Percentiles rank a stretch among this genome's conserved stretches.
These are phyloP conservation scores for Urechis unicinctus DNA, from an alignment of 2,888 invertebrate species.

Conservation along the genomic window DNA sequence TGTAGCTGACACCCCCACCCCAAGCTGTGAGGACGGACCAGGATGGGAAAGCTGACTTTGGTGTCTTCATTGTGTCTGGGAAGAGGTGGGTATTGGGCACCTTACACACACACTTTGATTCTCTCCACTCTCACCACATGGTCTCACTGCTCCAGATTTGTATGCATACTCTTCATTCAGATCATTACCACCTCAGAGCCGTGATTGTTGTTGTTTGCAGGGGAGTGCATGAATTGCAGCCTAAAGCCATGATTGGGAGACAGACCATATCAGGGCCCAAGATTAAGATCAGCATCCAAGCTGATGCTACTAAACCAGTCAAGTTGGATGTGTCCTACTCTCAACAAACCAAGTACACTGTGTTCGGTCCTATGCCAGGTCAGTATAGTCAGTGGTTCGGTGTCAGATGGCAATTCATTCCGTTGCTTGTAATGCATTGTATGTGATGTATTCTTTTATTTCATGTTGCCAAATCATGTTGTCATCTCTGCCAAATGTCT, in stretches of 20 bases:
- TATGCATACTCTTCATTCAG: too few species aligned
- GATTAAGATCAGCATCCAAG: constrained; percentile 36
- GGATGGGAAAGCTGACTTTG: constrained; percentile 42
- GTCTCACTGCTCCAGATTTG: too few species aligned
- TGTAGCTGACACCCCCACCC: constrained; percentile 34
- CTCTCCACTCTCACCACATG: too few species aligned
- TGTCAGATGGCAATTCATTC: too few species aligned
- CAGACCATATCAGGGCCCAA: constrained; percentile 34
- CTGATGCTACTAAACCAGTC: constrained; percentile 38
- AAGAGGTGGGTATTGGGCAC: constrained; percentile 27
- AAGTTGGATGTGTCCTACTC: constrained; percentile 35
- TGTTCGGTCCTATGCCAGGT: neutral
- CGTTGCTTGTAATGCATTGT: too few species aligned
- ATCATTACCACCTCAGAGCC: too few species aligned
- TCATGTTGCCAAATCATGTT: too few species aligned
- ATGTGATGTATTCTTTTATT: neutral
- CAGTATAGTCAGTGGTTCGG: too few species aligned
- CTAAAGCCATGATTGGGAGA: constrained; percentile 36
- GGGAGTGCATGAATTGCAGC: constrained; percentile 43
- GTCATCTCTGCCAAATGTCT: too few species aligned
- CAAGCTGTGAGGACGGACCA: constrained; percentile 35
- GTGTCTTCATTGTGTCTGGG: constrained; percentile 33
- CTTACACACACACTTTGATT: too few species aligned
- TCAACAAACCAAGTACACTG: constrained; percentile 19
- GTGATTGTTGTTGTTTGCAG: too few species aligned